These are phyloP conservation scores for Caenorhabditis afra DNA, from an alignment of 2,888 invertebrate genomes.

Conservation along the genomic window DNA sequence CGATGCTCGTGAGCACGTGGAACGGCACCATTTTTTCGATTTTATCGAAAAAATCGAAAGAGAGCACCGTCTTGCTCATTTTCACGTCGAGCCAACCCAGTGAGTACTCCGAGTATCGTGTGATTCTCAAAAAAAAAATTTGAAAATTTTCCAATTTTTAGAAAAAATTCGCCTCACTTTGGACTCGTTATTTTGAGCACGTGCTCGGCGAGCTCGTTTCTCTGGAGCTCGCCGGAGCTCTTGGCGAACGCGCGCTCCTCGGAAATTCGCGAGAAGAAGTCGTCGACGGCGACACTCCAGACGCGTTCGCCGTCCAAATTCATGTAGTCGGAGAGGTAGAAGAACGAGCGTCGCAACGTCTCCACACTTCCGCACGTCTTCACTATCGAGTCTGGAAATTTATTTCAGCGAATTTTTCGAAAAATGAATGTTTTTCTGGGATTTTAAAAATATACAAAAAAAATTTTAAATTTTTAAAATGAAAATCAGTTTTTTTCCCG, in stretches of 20 bases:
- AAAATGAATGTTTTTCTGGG: too few relatives aligned
- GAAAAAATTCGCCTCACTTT: conserved; percentile 24
- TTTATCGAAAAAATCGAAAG: conserved; percentile 23
- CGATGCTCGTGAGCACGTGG: conserved; percentile 43
- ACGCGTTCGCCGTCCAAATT: conserved; percentile 72
- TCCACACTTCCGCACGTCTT: conserved; percentile 34
- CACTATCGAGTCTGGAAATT: conserved; percentile 37
- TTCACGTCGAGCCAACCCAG: conserved; percentile 62
- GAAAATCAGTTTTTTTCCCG: too few relatives aligned
- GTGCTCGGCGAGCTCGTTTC: conserved; percentile 30
- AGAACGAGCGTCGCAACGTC: conserved; percentile 54
- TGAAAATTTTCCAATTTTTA: neutral
- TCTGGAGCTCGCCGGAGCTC: conserved; percentile 29
- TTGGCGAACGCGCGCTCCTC: conserved; percentile 47
- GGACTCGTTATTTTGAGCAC: conserved; percentile 55
- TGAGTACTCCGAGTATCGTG: conserved; percentile 45
- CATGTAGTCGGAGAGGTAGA: conserved; percentile 77
- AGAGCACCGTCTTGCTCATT: conserved; percentile 19
- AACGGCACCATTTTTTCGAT: conserved; percentile 44
- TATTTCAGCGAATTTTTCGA: too few relatives aligned
- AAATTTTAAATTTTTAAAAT: too few relatives aligned
- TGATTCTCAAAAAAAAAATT: conserved; percentile 36
- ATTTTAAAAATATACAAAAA: too few relatives aligned
- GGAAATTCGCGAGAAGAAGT: conserved; percentile 39
- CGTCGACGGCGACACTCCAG: conserved; percentile 68